These are phyloP conservation scores for Xylota segnis DNA, from an alignment of 2,888 invertebrate genomes.

Conservation along the genomic window DNA sequence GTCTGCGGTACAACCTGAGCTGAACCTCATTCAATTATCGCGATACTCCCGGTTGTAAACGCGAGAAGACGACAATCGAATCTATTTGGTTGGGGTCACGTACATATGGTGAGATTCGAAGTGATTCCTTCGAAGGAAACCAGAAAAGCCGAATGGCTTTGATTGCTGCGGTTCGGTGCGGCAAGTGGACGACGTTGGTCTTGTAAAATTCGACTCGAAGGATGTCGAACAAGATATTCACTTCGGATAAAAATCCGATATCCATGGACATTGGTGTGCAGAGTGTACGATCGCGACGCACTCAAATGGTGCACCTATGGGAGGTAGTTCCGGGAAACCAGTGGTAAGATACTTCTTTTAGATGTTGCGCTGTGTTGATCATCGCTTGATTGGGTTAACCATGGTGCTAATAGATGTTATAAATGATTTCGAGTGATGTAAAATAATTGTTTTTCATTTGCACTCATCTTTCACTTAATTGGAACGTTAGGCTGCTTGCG, in stretches of 20 bases:
- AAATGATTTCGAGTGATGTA: constrained; percentile 58
- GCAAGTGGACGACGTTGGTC: constrained; percentile 36
- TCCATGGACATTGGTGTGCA: constrained; percentile 48
- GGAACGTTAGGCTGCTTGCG: background rate
- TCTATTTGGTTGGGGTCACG: constrained; percentile 73
- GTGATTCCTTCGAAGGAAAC: constrained; percentile 32
- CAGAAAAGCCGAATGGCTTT: constrained; percentile 31
- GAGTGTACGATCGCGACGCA: constrained; percentile 2
- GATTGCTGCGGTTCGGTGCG: constrained; percentile 52
- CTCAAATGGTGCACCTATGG: constrained; percentile 8
- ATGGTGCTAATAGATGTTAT: constrained; percentile 64
- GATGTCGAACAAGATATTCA: constrained; percentile 72
- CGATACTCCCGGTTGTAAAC: constrained; percentile 55
- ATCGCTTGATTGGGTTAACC: constrained; percentile 44
- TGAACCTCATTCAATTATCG: constrained; percentile 70
- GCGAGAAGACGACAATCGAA: constrained; percentile 69
- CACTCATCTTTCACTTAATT: constrained; percentile 33
- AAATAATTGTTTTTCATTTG: constrained; percentile 44
- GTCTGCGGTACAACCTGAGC: constrained; percentile 25
- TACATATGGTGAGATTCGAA: constrained; percentile 24
- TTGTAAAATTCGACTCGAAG: constrained; percentile 67
- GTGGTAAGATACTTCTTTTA: constrained; percentile 46
- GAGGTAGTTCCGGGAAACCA: constrained; percentile 41
- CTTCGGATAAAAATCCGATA: constrained; percentile 63
- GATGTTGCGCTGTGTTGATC: constrained; percentile 44